Evolutionary conservation across 2,797 vertebrate genomes (phyloP).

Genomic region (Rhinatrema bivittatum): DNA sequence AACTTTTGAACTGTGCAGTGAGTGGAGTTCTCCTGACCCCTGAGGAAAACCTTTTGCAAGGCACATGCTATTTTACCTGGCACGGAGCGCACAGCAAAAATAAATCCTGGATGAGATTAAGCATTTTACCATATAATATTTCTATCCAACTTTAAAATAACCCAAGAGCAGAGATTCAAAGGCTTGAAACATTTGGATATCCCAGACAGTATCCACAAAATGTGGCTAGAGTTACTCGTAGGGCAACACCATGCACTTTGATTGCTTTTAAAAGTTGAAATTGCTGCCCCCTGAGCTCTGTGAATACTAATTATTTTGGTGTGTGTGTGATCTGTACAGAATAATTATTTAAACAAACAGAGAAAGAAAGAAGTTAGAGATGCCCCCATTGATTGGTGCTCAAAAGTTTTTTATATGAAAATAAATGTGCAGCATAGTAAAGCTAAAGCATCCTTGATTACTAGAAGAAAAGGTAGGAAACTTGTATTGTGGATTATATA

Average conservation of each 20-base stretch:
- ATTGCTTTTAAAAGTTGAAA: conserved; percentile 45
- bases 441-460: too few relatives aligned
- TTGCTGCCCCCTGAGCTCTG: conserved; percentile 36
- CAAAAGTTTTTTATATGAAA: too few relatives aligned
- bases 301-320: conserved; percentile 52
- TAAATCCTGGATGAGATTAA: conserved; percentile 46
- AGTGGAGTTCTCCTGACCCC: conserved; percentile 17
- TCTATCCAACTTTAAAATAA: conserved; percentile 39
- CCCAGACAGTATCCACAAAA: conserved; percentile 29
- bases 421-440: too few relatives aligned
- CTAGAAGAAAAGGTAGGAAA: too few relatives aligned
- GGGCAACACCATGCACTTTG: conserved; percentile 37
- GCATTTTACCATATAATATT: conserved; percentile 29
- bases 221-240: conserved; percentile 37
- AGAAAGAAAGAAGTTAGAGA: conserved; percentile 10
- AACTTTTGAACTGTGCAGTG: conserved; percentile 41
- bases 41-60: conserved; percentile 17
- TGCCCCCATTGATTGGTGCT: too few relatives aligned
- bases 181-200: conserved; percentile 39
- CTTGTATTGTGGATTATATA: too few relatives aligned
- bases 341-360: conserved; percentile 37
- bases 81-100: conserved; percentile 22
- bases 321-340: conserved; percentile 23
- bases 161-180: conserved; percentile 11
- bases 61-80: conserved; percentile 30